These are phyloP conservation scores for Cirrhinus mrigala DNA, from an alignment of 2,797 vertebrate genomes.

Conservation along the genomic window DNA sequence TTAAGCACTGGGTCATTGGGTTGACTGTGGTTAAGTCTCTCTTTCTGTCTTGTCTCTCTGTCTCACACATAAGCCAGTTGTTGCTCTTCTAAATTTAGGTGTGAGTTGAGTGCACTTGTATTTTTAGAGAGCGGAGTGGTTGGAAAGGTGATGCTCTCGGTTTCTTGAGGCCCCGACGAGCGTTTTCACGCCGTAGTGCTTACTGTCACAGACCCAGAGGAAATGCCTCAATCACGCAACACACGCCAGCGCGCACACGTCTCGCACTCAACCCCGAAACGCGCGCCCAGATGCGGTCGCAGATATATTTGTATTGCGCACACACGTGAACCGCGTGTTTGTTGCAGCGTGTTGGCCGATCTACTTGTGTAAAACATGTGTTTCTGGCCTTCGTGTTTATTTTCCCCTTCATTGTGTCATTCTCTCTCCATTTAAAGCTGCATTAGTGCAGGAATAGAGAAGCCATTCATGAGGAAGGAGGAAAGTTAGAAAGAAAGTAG, in stretches of 20 bases:
- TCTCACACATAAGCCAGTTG: background rate
- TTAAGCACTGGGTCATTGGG: background rate
- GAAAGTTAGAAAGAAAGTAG: background rate
- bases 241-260: background rate
- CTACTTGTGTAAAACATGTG: background rate
- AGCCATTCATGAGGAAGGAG: background rate
- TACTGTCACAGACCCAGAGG: slow-evolving; percentile 21
- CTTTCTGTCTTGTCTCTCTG: background rate
- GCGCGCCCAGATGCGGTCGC: no score
- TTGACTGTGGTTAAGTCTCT: background rate
- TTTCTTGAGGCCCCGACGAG: slow-evolving; percentile 7
- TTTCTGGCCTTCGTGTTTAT: background rate
- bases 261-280: background rate
- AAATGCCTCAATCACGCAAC: slow-evolving; percentile 18
- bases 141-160: slow-evolving; percentile 9
- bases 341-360: background rate
- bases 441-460: slow-evolving; percentile 17
- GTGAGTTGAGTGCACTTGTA: background rate
- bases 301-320: background rate
- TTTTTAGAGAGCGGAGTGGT: background rate
- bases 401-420: background rate
- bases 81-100: slow-evolving; percentile 16
- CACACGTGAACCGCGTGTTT: background rate
- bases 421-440: background rate
- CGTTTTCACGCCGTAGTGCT: slow-evolving; percentile 17